A percentile compares a stretch with the other conserved stretches of the same genome.
phyloP scores from a whole-genome alignment of 2,888 invertebrate genomes.

The Oxyteleia sp. region DNA sequence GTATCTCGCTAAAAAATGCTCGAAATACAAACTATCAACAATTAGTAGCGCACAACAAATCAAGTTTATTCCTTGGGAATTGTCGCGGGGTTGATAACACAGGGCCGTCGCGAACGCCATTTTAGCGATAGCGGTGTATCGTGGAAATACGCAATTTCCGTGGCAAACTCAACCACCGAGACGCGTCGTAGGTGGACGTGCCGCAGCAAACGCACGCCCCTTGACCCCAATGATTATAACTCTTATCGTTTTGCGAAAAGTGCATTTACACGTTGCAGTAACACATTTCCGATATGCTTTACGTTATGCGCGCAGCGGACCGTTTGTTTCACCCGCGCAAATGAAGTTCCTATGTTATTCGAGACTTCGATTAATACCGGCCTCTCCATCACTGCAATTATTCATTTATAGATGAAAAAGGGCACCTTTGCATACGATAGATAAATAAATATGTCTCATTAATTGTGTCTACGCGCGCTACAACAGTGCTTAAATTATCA shows the following conservation, averaged over 20 bases:
- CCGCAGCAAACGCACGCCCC: conserved; percentile 64
- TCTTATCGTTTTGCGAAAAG: conserved; percentile 77
- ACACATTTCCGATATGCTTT: conserved; percentile 59
- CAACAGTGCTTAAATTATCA: not conserved
- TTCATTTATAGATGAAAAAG: conserved; percentile 41
- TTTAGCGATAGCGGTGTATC: conserved; percentile 56
- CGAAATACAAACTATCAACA: conserved; percentile 18
- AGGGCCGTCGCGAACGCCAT: conserved; percentile 37
- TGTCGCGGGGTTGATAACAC: conserved; percentile 52
- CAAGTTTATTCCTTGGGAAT: conserved; percentile 18
- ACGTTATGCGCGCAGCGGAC: conserved; percentile 38
- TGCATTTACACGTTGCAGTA: conserved; percentile 71
- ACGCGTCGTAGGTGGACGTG: conserved; percentile 68
- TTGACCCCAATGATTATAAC: conserved; percentile 84
- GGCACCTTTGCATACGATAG: conserved; percentile 1
- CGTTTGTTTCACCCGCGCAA: conserved; percentile 56
- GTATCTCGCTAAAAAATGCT: conserved; percentile 20
- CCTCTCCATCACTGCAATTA: conserved; percentile 32
- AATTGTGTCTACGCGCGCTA: not conserved
- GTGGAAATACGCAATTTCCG: conserved; percentile 65
- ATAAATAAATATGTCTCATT: conserved; percentile 34
- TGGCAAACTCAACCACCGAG: conserved; percentile 46
- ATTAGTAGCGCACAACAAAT: conserved; percentile 19
- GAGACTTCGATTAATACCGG: conserved; percentile 50
- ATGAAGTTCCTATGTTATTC: conserved; percentile 66